Conservation (phyloP, 2,113 vertebrate genomes). For the Austrofundulus limnaeus region DNA sequence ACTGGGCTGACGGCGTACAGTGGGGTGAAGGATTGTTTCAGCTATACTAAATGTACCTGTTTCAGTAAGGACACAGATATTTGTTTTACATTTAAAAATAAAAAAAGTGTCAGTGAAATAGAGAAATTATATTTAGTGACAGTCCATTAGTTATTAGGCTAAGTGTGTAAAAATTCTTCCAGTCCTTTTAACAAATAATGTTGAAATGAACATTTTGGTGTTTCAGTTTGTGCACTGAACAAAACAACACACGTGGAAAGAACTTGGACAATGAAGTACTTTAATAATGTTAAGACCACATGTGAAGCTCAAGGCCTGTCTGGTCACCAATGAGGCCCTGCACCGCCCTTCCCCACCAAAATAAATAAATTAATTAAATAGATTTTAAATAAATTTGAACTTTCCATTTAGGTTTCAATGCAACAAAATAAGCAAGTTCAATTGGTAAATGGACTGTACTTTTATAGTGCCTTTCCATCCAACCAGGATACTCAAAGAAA, state of each 20-base stretch:
- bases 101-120: too few species aligned
- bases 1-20: slow-evolving; percentile 11
- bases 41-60: not conserved
- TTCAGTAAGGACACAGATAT: not conserved
- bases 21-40: slow-evolving; percentile 3
- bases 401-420: too few species aligned
- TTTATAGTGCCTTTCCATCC: too few species aligned
- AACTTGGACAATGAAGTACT: not conserved
- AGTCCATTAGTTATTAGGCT: not conserved
- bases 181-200: not conserved
- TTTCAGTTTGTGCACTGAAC: not conserved
- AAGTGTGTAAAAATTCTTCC: not conserved
- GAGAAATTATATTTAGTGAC: too few species aligned
- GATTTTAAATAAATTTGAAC: too few species aligned
- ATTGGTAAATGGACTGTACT: too few species aligned
- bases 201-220: not conserved
- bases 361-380: too few species aligned
- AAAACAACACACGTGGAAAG: not conserved
- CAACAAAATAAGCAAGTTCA: too few species aligned
- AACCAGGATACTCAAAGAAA: too few species aligned
- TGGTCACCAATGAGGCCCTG: too few species aligned
- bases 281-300: not conserved
- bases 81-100: not conserved
- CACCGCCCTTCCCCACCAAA: too few species aligned
- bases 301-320: too few species aligned